Conservation (phyloP, 2,797 vertebrate species). For the Sebastes taczanowskii region DNA sequence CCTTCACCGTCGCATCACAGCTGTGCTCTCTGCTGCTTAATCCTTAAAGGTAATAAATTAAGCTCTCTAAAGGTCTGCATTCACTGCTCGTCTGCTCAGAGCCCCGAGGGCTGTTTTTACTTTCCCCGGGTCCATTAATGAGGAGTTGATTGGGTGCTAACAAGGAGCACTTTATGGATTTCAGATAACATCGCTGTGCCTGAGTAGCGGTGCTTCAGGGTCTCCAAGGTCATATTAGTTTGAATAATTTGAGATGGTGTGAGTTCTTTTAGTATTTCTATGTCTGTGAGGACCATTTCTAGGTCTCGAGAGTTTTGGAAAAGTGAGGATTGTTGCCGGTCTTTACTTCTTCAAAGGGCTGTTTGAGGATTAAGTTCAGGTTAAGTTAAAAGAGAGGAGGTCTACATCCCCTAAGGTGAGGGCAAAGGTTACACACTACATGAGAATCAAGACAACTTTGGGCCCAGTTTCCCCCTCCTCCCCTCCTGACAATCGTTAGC, state of each 20-base stretch:
- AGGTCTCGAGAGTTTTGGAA: background rate
- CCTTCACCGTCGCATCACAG: conserved; percentile 3
- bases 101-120: conserved; percentile 36
- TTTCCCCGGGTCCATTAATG: conserved; percentile 42
- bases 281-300: background rate
- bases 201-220: conserved; percentile 21
- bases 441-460: too few relatives aligned
- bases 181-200: conserved; percentile 47
- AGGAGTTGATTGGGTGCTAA: conserved; percentile 65
- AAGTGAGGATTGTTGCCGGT: background rate
- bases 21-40: conserved; percentile 24
- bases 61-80: conserved; percentile 43
- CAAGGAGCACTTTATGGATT: conserved; percentile 63
- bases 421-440: background rate
- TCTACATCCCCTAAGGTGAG: background rate
- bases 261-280: background rate
- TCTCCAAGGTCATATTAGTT: conserved; percentile 51
- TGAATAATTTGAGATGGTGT: conserved; percentile 36
- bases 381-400: background rate
- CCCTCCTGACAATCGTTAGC: too few relatives aligned
- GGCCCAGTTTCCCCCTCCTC: too few relatives aligned
- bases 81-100: conserved; percentile 44
- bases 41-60: conserved; percentile 51
- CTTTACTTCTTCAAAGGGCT: background rate
- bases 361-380: background rate